Evolutionary conservation across 2,113 vertebrate genomes (phyloP).

Genomic region (human): DNA sequence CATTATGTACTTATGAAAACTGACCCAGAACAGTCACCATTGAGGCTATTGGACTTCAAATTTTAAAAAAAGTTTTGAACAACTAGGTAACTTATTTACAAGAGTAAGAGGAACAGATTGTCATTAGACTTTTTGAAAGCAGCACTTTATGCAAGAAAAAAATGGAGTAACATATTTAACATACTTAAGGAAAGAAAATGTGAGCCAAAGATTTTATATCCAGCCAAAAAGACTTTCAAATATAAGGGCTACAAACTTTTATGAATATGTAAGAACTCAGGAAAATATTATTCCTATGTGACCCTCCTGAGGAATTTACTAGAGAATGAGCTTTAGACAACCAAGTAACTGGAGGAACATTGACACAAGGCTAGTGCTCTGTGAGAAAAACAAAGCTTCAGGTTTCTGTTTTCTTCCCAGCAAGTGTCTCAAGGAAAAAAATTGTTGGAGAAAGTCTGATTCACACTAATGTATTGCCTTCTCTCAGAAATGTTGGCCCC

Average conservation of each 20-base stretch:
- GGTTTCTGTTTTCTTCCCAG: background rate
- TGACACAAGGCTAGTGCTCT: background rate
- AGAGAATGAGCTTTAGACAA: background rate
- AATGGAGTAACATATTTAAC: background rate
- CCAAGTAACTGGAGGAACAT: background rate
- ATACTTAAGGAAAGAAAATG: background rate
- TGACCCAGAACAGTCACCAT: background rate
- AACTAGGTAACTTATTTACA: background rate
- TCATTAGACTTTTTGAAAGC: background rate
- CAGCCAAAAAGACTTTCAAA: background rate
- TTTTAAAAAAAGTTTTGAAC: background rate
- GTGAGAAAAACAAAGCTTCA: background rate
- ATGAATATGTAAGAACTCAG: background rate
- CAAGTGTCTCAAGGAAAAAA: background rate
- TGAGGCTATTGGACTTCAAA: background rate
- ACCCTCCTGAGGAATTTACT: background rate
- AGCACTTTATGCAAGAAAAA: background rate
- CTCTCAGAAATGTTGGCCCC: background rate
- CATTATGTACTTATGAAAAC: background rate
- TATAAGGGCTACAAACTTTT: background rate
- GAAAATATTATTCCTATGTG: background rate
- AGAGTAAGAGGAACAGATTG: background rate
- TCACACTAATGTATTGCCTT: background rate
- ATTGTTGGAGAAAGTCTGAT: background rate
- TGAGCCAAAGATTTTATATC: background rate